Base-by-base conservation (phyloP, 2,797 vertebrate genomes). In the Sus cebifrons region DNA sequence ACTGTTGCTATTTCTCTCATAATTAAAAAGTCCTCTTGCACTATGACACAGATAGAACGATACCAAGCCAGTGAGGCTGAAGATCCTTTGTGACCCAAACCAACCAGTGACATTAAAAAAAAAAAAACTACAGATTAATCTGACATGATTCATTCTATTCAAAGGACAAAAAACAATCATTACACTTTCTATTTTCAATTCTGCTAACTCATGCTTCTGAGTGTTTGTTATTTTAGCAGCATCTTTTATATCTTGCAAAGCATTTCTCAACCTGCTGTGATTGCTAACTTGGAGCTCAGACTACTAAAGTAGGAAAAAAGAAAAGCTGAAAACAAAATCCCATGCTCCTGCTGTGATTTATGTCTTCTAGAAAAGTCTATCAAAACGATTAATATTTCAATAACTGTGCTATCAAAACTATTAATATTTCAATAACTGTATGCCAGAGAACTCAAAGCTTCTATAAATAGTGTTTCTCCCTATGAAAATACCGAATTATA, bases 131-230 rank as follows among this genome's bases (percentile, higher is more conserved):
- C 64, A 32, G 7, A 95, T 95, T 54, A 86, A 95, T 92, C 82
- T 74, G 82, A 73, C 58, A 71, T 74, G 73, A 27, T 92, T 97
- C 65, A 96, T 73, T 60, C 83, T 92, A 79, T 49, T 86, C 74
- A 73, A 73, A 93, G 62, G 29, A 89, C n/a, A 92, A 86, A 88
- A 54, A 93, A 49, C 0, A n/a, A 96, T 91, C 58, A 81, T 23
- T 84, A 94, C 10, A 52, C 40, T 93, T 96, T 96, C 56, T 82
- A 84, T 93, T 97, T 96, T 93, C 40, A 96, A 32, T 79, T 85
- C 64, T 36, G 96, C 23, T 89, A 13, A 58, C 74, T 97, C 82
- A 79, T n/a, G 16, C 60, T 96, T 15, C 82, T n/a, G 68, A 93
- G 64, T 49, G 23, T 81, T 90, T 71, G 40, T 88, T 94, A 71